A percentile compares a stretch with the other conserved stretches of the same genome.
Evolutionary conservation across 1,140 invertebrate genomes (phyloP).

Genomic region (Phenacoccus solenopsis): DNA sequence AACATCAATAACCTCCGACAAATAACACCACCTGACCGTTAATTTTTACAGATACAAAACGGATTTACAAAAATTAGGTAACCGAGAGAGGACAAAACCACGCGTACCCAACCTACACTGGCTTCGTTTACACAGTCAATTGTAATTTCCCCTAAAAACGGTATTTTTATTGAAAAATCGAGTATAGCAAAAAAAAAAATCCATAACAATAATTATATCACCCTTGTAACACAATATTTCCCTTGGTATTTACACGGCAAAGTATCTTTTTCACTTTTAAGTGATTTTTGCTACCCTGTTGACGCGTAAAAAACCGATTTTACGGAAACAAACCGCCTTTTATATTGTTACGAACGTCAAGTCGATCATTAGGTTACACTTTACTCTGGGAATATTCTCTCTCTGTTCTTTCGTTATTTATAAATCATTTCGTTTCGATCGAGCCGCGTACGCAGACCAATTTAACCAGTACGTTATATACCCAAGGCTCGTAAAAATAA

Average conservation of each 20-base stretch:
- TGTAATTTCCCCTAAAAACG: slow-evolving; percentile 8
- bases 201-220: slow-evolving; percentile 6
- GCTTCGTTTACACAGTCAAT: neutral
- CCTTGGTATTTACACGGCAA: slow-evolving; percentile 7
- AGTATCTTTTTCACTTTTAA: slow-evolving; percentile 17
- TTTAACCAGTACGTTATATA: neutral
- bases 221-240: slow-evolving; percentile 10
- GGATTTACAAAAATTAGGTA: neutral
- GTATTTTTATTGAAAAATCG: slow-evolving; percentile 5
- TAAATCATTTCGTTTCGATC: neutral
- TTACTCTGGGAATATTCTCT: neutral
- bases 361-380: slow-evolving; percentile 6
- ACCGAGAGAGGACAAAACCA: neutral
- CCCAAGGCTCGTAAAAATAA: neutral
- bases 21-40: too few relatives aligned
- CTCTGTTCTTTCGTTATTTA: neutral
- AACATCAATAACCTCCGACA: too few relatives aligned
- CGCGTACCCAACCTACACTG: neutral
- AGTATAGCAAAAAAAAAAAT: neutral
- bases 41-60: neutral
- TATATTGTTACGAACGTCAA: slow-evolving; percentile 13
- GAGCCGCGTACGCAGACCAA: neutral
- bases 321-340: slow-evolving; percentile 16
- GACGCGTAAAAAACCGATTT: slow-evolving; percentile 11
- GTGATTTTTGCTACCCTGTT: slow-evolving; percentile 9